Evolutionary conservation across 2,113 vertebrate genomes (phyloP).

Genomic region (Struthidea cinerea): DNA sequence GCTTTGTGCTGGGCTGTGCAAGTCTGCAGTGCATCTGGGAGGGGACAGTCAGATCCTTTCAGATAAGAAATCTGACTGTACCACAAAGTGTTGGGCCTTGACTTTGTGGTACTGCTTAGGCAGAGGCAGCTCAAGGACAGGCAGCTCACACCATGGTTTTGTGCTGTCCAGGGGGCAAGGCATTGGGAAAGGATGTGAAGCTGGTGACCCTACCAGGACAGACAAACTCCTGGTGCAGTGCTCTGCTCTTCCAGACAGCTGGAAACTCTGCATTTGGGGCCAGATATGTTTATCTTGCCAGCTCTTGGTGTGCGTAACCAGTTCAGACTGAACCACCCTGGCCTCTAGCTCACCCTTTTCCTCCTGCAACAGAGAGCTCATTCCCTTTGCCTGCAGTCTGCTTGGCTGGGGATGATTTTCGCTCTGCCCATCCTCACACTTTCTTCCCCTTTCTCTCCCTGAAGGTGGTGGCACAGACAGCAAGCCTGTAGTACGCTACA

Average conservation of each 20-base stretch:
- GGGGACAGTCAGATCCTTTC: background rate
- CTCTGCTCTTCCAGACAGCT: background rate
- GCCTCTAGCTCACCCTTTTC: background rate
- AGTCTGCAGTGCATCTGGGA: background rate
- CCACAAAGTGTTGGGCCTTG: too few species aligned
- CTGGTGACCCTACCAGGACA: background rate
- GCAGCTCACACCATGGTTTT: background rate
- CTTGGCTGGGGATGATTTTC: background rate
- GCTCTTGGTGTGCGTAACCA: background rate
- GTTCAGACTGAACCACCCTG: background rate
- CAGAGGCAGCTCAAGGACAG: background rate
- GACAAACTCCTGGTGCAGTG: background rate
- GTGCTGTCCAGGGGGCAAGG: background rate
- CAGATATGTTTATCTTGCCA: background rate
- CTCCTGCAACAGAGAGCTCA: background rate
- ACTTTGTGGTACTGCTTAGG: background rate
- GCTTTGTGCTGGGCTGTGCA: background rate
- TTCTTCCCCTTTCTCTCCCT: constrained; percentile 10
- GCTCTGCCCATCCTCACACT: background rate
- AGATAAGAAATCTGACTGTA: background rate
- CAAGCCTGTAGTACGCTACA: constrained; percentile 85
- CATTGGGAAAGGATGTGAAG: background rate
- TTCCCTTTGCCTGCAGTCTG: background rate
- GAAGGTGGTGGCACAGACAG: constrained; percentile 80
- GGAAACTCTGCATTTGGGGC: background rate